phyloP scores from a whole-genome alignment of 2,113 vertebrate species.

The Leptodactylus fuscus region DNA sequence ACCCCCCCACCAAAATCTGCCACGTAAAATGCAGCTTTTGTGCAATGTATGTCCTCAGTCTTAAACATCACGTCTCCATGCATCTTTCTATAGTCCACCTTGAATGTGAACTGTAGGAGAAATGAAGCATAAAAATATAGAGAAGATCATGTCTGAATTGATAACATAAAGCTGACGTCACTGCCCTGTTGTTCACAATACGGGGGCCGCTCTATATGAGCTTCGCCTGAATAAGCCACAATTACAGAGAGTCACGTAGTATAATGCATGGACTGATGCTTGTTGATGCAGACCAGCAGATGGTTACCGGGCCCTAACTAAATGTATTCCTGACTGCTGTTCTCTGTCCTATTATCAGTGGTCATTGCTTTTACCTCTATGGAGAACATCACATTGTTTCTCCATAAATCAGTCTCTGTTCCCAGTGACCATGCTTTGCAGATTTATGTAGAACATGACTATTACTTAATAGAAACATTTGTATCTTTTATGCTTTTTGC shows the following conservation, averaged over 20 bases:
- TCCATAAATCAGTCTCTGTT: neutral
- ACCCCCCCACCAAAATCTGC: too few relatives aligned
- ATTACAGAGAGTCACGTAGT: neutral
- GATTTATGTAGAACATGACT: neutral
- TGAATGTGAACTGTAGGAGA: neutral
- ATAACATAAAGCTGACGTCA: neutral
- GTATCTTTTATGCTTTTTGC: neutral
- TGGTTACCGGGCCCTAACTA: neutral
- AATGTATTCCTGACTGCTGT: neutral
- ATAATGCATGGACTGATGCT: constrained; percentile 7
- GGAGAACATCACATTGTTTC: neutral
- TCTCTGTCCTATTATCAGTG: neutral
- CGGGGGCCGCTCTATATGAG: neutral
- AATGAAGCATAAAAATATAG: neutral
- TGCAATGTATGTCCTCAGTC: too few relatives aligned
- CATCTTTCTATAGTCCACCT: too few relatives aligned
- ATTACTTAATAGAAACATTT: neutral
- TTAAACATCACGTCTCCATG: too few relatives aligned
- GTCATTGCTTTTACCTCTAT: neutral
- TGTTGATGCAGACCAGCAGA: neutral
- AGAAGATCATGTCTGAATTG: neutral
- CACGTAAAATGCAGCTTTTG: too few relatives aligned
- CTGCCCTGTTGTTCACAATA: neutral
- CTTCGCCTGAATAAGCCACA: neutral
- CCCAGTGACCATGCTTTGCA: neutral